Percentiles rank a stretch among this genome's conserved stretches.
phyloP scores from a whole-genome alignment of 2,888 invertebrate species.

The Andricus quercusramuli region DNA sequence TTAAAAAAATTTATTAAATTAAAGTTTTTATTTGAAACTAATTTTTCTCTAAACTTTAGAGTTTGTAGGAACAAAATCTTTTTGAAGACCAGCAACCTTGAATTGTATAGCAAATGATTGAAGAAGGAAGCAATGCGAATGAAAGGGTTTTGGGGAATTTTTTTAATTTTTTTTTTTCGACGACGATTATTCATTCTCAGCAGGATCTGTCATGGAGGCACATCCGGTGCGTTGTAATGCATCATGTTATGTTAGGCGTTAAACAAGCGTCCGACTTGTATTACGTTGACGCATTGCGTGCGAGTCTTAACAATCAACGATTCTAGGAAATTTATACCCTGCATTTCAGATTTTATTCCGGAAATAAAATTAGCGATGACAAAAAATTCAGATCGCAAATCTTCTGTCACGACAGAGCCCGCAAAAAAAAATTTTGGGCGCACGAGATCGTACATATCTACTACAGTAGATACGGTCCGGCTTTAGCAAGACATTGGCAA shows the following conservation, averaged over 20 bases:
- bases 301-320: constrained; percentile 5
- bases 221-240: constrained; percentile 67
- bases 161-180: constrained; percentile 80
- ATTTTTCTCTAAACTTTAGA: too few relatives aligned
- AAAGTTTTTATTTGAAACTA: too few relatives aligned
- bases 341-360: not conserved
- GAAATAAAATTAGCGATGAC: too few relatives aligned
- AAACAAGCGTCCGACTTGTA: constrained; percentile 47
- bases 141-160: not conserved
- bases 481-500: not conserved
- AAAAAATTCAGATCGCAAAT: not conserved
- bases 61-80: not conserved
- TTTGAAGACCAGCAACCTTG: not conserved
- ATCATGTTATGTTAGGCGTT: constrained; percentile 60
- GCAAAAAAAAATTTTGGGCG: too few relatives aligned
- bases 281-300: constrained; percentile 9
- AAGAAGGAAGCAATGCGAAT: not conserved
- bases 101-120: not conserved
- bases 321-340: not conserved
- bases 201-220: constrained; percentile 56
- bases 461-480: not conserved
- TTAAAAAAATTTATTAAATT: too few relatives aligned
- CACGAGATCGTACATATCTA: not conserved
- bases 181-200: constrained; percentile 75
- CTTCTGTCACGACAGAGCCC: not conserved